Percentiles rank a stretch among this genome's conserved stretches.
Evolutionary conservation across 2,888 invertebrate species (phyloP).

Genomic region (Tachina grossa): DNA sequence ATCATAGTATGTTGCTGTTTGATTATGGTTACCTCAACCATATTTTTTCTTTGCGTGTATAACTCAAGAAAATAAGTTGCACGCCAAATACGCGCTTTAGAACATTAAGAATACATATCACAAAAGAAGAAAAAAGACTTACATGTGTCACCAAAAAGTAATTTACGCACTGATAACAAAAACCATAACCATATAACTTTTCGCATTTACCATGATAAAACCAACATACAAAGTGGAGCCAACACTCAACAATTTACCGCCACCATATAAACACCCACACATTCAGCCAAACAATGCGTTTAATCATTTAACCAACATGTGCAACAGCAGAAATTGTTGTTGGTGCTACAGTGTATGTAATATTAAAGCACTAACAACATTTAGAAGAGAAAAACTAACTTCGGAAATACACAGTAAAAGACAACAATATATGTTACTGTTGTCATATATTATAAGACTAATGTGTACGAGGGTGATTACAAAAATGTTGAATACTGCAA

Average conservation of each 20-base stretch:
- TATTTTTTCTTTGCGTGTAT: too few species aligned
- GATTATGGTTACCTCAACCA: too few species aligned
- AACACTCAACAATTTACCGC: conserved; percentile 3
- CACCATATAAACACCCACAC: neutral
- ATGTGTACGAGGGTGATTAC: neutral
- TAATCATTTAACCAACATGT: conserved; percentile 6
- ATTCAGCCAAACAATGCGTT: neutral
- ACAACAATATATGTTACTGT: conserved; percentile 38
- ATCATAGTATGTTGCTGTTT: too few species aligned
- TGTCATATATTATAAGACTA: conserved; percentile 37
- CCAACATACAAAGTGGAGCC: neutral
- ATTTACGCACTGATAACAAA: conserved; percentile 28
- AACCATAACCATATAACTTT: conserved; percentile 33
- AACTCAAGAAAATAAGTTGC: too few species aligned
- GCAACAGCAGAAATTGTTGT: conserved; percentile 8
- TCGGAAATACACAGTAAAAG: neutral
- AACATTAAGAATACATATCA: neutral
- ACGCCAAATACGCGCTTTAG: neutral
- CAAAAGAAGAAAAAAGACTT: neutral
- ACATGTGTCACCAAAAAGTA: conserved; percentile 4
- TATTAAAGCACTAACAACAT: conserved; percentile 40
- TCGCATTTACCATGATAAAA: conserved; percentile 24
- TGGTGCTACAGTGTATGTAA: conserved; percentile 31
- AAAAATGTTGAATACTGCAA: neutral
- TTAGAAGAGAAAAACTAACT: neutral